Percentiles rank a stretch among this genome's conserved stretches.
phyloP scores from a whole-genome alignment of 2,113 vertebrate species.

The Nothoprocta perdicaria region DNA sequence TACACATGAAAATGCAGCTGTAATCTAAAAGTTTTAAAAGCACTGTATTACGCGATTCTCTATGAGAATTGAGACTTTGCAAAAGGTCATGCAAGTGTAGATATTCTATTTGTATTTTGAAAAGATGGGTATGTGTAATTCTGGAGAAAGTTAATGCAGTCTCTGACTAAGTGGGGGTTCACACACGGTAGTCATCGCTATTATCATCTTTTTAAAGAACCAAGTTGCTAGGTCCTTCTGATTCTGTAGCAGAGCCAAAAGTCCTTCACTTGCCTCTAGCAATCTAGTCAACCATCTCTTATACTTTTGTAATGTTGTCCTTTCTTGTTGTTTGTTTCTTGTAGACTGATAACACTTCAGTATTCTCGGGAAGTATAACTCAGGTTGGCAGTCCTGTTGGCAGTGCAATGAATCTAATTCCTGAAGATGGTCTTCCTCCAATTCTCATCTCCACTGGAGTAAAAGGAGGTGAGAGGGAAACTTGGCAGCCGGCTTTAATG shows the following conservation, averaged over 20 bases:
- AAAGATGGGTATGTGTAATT: background rate
- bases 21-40: background rate
- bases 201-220: background rate
- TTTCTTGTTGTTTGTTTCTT: conserved; percentile 44
- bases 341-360: conserved; percentile 81
- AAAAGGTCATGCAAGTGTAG: background rate
- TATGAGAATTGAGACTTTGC: background rate
- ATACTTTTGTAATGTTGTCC: background rate
- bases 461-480: conserved; percentile 91
- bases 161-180: background rate
- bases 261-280: background rate
- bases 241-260: background rate
- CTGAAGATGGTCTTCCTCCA: conserved; percentile 97
- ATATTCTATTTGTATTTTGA: background rate
- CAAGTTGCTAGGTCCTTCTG: background rate
- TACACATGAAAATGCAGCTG: background rate
- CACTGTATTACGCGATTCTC: background rate
- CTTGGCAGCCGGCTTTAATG: background rate
- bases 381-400: conserved; percentile 92
- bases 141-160: background rate
- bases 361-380: conserved; percentile 84
- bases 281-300: conserved; percentile 1
- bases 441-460: conserved; percentile 99
- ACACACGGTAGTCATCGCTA: background rate
- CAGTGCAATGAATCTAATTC: conserved; percentile 95